Conservation (phyloP, 2,113 vertebrate species). For the Mola mola region DNA sequence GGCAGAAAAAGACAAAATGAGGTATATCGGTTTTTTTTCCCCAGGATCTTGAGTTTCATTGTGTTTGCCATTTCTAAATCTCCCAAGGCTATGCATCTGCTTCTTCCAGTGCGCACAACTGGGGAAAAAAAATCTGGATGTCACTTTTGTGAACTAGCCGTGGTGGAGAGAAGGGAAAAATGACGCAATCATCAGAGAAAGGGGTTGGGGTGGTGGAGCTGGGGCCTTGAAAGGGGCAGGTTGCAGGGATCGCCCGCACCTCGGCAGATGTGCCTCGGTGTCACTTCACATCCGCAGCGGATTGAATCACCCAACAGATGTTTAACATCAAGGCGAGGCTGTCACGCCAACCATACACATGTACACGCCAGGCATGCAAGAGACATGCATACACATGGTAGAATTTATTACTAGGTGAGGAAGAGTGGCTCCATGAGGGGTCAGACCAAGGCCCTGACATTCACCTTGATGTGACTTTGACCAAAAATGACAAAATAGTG, state of each 20-base stretch:
- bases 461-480: slow-evolving; percentile 60
- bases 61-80: slow-evolving; percentile 74
- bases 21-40: slow-evolving; percentile 21
- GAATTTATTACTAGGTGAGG: slow-evolving; percentile 46
- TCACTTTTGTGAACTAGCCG: slow-evolving; percentile 73
- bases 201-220: slow-evolving; percentile 58
- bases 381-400: slow-evolving; percentile 24
- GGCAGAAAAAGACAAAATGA: slow-evolving; percentile 12
- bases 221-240: slow-evolving; percentile 65
- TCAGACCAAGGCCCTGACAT: slow-evolving; percentile 37
- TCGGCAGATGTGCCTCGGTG: slow-evolving; percentile 77
- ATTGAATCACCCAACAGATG: slow-evolving; percentile 82
- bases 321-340: slow-evolving; percentile 75
- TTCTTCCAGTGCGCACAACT: slow-evolving; percentile 55
- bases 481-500: slow-evolving; percentile 29
- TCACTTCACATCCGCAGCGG: slow-evolving; percentile 70
- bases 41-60: slow-evolving; percentile 73
- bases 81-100: slow-evolving; percentile 75
- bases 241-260: slow-evolving; percentile 59
- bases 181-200: slow-evolving; percentile 67
- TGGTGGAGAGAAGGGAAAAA: slow-evolving; percentile 57
- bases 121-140: slow-evolving; percentile 56
- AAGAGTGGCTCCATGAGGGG: slow-evolving; percentile 46
- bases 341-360: slow-evolving; percentile 67
- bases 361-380: slow-evolving; percentile 16